Evolutionary conservation across 2,113 vertebrate genomes (phyloP).

Genomic region (Labeo rohita): DNA sequence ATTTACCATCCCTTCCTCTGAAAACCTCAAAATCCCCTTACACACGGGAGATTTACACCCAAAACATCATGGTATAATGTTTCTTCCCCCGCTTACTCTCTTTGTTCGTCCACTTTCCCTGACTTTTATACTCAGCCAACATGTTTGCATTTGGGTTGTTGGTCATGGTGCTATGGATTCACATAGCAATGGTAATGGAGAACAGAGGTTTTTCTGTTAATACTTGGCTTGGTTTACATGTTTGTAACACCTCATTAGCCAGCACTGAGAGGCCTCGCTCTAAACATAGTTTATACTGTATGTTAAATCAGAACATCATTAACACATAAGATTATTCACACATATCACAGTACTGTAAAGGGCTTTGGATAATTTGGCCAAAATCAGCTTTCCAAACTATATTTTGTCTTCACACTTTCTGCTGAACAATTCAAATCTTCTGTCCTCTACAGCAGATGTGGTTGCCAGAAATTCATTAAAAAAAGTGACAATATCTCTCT

Average conservation of each 20-base stretch:
- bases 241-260: slow-evolving; percentile 60
- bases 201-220: slow-evolving; percentile 51
- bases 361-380: not conserved
- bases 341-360: not conserved
- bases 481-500: not conserved
- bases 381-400: not conserved
- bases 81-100: slow-evolving; percentile 33
- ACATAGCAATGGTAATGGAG: not conserved
- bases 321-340: not conserved
- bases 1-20: slow-evolving; percentile 49
- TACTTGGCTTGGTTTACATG: slow-evolving; percentile 64
- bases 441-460: not conserved
- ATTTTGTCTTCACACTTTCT: not conserved
- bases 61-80: slow-evolving; percentile 44
- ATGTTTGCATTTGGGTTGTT: slow-evolving; percentile 57
- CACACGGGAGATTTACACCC: slow-evolving; percentile 59
- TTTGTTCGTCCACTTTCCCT: slow-evolving; percentile 8
- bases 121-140: slow-evolving; percentile 45
- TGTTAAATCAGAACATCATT: slow-evolving; percentile 21
- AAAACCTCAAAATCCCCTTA: slow-evolving; percentile 45
- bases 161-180: slow-evolving; percentile 45
- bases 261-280: slow-evolving; percentile 39
- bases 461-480: not conserved
- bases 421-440: not conserved
- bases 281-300: slow-evolving; percentile 14